These are phyloP conservation scores for Mandrillus leucophaeus DNA, from an alignment of 2,113 vertebrate genomes.

Conservation along the genomic window DNA sequence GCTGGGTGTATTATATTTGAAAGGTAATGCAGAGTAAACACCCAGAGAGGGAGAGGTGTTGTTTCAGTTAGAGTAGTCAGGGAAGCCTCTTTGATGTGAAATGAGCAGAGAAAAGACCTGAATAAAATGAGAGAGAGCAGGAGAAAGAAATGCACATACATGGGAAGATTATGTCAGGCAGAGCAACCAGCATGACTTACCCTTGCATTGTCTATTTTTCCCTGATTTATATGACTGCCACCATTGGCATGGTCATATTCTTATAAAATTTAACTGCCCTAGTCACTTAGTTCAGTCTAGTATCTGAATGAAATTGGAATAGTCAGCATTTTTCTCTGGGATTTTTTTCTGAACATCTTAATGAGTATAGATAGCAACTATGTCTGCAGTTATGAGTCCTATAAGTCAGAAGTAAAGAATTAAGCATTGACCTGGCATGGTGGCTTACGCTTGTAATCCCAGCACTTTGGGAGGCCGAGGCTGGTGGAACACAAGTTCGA, in stretches of 20 bases:
- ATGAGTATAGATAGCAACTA: neutral
- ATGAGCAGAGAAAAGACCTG: neutral
- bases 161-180: neutral
- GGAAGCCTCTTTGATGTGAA: neutral
- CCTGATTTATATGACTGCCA: neutral
- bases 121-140: neutral
- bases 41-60: neutral
- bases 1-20: neutral
- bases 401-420: rapidly evolving
- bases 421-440: neutral
- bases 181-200: neutral
- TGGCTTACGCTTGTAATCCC: too few species aligned
- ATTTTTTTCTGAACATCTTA: too few species aligned
- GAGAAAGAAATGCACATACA: neutral
- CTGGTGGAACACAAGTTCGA: too few species aligned
- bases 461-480: too few species aligned
- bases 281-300: neutral
- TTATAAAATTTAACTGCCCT: neutral
- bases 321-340: neutral
- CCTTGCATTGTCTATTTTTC: neutral
- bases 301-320: neutral
- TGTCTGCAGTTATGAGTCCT: neutral
- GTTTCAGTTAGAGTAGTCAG: neutral
- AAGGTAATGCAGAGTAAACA: neutral
- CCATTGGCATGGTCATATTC: neutral